Conservation (phyloP, 2,797 vertebrate genomes). For the Salmo trutta region DNA sequence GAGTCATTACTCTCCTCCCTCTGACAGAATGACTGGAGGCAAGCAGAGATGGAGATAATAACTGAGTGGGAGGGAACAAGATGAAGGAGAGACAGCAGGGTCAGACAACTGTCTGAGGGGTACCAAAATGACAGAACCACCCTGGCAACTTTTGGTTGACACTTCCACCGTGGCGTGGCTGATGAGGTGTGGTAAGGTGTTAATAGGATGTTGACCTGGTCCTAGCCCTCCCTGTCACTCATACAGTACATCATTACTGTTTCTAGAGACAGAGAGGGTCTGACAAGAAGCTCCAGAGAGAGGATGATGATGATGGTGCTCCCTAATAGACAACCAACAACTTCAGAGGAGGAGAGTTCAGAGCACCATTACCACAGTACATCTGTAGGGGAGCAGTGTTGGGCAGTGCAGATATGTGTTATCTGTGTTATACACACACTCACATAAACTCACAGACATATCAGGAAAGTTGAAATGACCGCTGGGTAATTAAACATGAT, state of each 20-base stretch:
- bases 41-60: background rate
- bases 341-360: background rate
- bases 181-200: slow-evolving; percentile 34
- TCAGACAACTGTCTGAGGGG: slow-evolving; percentile 15
- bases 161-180: slow-evolving; percentile 40
- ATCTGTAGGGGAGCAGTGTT: background rate
- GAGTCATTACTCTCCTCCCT: slow-evolving; percentile 42
- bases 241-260: slow-evolving; percentile 51
- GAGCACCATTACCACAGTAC: background rate
- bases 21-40: slow-evolving; percentile 50
- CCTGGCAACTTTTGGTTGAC: slow-evolving; percentile 44
- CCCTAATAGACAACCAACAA: background rate
- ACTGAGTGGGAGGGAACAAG: background rate
- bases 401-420: background rate
- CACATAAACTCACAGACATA: slow-evolving; percentile 1
- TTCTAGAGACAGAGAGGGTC: slow-evolving; percentile 25
- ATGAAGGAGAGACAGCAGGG: slow-evolving; percentile 15
- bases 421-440: background rate
- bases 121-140: slow-evolving; percentile 42
- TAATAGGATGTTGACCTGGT: slow-evolving; percentile 56
- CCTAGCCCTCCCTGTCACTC: slow-evolving; percentile 46
- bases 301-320: background rate
- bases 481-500: slow-evolving; percentile 42
- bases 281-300: slow-evolving; percentile 22
- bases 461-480: slow-evolving; percentile 36